Evolutionary conservation across 2,888 invertebrate genomes (phyloP), one percentile per base, ranked within the genome.

Genomic region (Ophion obscuratus): DNA sequence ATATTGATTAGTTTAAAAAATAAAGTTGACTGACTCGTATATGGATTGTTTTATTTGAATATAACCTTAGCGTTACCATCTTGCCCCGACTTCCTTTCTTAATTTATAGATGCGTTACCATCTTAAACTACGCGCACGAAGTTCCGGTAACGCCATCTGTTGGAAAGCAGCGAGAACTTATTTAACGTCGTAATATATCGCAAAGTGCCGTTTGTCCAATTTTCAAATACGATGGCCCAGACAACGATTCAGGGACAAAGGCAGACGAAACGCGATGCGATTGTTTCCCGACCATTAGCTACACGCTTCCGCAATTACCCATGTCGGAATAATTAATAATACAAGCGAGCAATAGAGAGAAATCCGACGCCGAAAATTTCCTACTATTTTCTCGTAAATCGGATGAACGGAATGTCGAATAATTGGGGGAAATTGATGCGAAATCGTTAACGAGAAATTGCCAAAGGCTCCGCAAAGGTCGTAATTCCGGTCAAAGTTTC

Each of bases 381-480:
- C 61, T 36, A 40, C 36, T 17, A 11, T 59, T 24, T 47, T 53
- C 10, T 27, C 64, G 17, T 47, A 53, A 53, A 79, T 53, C 17
- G 27, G 40, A 27, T 27, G 14, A 66, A 27, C 14, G 53, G 57
- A 59, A 74, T 47, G 61, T 9, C 31, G 20, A 47, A 61, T 67
- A 73, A 70, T 76, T 75, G 11, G 5, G 20, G 62, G 47, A 59
- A 80, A 84, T 71, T 20, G 59, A 70, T 75, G 74, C 14, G 62
- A 68, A 79, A 79, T 83, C 70, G 75, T 79, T 75, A 79, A 64
- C 79, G 74, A 64, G 79, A 27, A 64, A 79, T 83, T 53, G 62
- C 53, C 75, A 44, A 73, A 78, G 40, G 59, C 47, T 78, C 61
- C 40, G 27, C 24, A 36, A 27, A 20, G 71, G 53, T 66, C 71